These are phyloP conservation scores for Noctua comes DNA, from an alignment of 2,888 invertebrate species.

Conservation along the genomic window DNA sequence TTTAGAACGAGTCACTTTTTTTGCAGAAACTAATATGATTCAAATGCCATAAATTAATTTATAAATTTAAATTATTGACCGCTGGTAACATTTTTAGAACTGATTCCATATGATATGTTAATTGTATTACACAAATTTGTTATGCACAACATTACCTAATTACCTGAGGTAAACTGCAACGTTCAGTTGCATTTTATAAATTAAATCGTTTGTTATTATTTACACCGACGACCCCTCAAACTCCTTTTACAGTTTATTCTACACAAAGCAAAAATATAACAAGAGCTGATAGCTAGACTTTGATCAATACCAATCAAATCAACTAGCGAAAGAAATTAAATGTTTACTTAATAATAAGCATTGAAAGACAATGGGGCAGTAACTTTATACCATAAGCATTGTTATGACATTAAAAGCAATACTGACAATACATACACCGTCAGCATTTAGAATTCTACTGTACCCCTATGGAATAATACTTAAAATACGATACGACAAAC, in stretches of 20 bases:
- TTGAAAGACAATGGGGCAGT: constrained; percentile 22
- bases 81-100: neutral
- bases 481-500: constrained; percentile 39
- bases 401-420: constrained; percentile 18
- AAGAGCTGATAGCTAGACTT: neutral
- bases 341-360: constrained; percentile 4
- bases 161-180: neutral
- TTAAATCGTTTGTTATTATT: neutral
- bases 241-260: neutral
- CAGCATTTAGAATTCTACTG: constrained; percentile 46
- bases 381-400: constrained; percentile 28
- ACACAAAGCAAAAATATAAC: neutral
- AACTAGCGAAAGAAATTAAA: neutral
- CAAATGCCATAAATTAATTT: constrained; percentile 1
- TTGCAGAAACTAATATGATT: constrained; percentile 23
- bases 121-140: neutral
- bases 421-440: constrained; percentile 12
- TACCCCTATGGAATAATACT: constrained; percentile 39
- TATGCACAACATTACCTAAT: neutral
- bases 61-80: neutral
- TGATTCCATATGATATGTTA: neutral
- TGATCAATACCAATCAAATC: neutral
- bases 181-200: neutral
- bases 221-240: neutral
- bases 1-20: constrained; percentile 46